phyloP scores from a whole-genome alignment of 1,140 invertebrate genomes.

The Laupala kohalensis region DNA sequence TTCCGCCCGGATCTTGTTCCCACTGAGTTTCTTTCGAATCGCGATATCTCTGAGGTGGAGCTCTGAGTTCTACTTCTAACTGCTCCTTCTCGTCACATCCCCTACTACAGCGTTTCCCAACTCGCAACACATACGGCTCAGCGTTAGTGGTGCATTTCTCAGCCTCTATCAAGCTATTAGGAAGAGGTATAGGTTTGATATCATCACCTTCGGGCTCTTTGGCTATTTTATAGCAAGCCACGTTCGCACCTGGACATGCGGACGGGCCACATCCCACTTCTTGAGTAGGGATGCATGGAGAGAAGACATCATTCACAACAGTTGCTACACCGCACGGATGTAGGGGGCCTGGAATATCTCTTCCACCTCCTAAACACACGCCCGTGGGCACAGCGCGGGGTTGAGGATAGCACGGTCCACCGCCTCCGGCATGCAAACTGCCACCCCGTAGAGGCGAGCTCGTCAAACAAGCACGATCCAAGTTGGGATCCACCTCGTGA shows the following conservation, averaged over 20 bases:
- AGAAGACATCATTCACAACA: not conserved
- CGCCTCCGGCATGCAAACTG: too few species aligned
- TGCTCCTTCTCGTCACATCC: not conserved
- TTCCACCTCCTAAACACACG: not conserved
- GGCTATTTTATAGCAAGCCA: not conserved
- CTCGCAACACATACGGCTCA: not conserved
- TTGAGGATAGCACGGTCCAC: not conserved
- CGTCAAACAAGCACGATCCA: too few species aligned
- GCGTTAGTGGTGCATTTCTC: not conserved
- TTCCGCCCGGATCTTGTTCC: not conserved
- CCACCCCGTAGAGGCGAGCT: not conserved
- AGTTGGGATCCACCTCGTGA: not conserved
- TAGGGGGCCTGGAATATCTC: not conserved
- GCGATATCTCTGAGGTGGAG: not conserved
- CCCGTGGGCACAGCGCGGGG: not conserved
- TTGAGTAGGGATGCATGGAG: not conserved
- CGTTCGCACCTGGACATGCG: not conserved
- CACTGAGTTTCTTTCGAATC: not conserved
- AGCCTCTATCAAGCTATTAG: not conserved
- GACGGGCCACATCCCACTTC: not conserved
- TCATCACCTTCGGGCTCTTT: not conserved
- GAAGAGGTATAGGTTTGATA: too few species aligned
- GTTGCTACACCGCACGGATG: not conserved
- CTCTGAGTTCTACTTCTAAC: not conserved
- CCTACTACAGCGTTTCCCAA: not conserved